A percentile compares a stretch with the other conserved stretches of the same genome.
phyloP scores from a whole-genome alignment of 2,797 vertebrate genomes.

The Acanthopagrus latus region DNA sequence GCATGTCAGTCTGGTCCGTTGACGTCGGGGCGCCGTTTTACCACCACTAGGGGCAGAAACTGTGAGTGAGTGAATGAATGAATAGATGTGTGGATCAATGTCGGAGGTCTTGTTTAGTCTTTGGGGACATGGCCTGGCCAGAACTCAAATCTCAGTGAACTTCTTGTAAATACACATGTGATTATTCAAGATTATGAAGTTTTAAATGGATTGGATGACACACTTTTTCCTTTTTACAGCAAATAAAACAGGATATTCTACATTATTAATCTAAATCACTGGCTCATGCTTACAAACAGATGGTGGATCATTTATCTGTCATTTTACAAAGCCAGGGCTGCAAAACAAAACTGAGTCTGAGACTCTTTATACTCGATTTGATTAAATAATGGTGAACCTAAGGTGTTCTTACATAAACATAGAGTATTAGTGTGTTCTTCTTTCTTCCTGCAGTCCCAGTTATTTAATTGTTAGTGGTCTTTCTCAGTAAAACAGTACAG shows the following conservation, averaged over 20 bases:
- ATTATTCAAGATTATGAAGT: not conserved
- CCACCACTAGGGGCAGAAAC: not conserved
- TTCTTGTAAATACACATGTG: not conserved
- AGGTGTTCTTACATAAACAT: not conserved
- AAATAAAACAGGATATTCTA: not conserved
- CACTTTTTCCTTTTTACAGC: not conserved
- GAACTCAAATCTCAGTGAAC: not conserved
- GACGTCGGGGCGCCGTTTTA: not conserved
- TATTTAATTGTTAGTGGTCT: not conserved
- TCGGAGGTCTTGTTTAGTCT: not conserved
- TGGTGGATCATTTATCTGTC: too few relatives aligned
- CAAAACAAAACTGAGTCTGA: too few relatives aligned
- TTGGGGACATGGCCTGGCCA: not conserved
- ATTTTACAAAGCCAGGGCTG: too few relatives aligned
- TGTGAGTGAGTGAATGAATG: not conserved
- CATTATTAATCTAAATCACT: not conserved
- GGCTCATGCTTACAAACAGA: not conserved
- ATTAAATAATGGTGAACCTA: not conserved
- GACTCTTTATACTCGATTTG: too few relatives aligned
- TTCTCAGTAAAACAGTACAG: too few relatives aligned
- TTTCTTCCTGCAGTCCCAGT: not conserved
- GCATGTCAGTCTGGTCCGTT: conserved; percentile 15
- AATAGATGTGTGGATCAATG: not conserved
- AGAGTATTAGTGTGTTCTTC: not conserved
- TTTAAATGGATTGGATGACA: not conserved